Evolutionary conservation across 2,113 vertebrate species (phyloP), one percentile per base, ranked within the genome.

Genomic region (Phainopepla nitens): DNA sequence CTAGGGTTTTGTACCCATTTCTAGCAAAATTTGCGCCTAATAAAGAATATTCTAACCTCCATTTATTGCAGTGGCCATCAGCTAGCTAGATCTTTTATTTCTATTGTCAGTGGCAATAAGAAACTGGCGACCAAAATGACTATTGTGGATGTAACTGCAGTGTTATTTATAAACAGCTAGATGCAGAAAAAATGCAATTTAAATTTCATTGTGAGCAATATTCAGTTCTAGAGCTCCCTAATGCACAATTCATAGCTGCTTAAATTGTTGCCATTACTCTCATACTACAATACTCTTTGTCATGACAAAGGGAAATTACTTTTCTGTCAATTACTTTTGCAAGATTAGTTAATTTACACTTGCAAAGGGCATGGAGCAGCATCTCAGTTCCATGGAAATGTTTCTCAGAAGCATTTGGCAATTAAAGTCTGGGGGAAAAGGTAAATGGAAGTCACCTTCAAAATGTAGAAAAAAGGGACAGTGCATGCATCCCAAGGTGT

Each of bases 161-260:
- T 72, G 87, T 94, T 97, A 93, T 93, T 96, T 97, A 96, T 90
- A 97, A 97, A 95, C 81, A 96, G 83, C 36, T 86, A 96, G 82
- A 90, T 82, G 76, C 54, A 93, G 75, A 93, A 94, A 84, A 91
- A 95, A 81, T 82, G 82, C 61, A 82, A 94, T 97, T 95, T 95
- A 93, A 95, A 96, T 95, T 97, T 94, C 51, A 93, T 66, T 82
- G 83, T 95, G 61, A 90, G 69, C 75, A 72, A 86, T 90, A 94
- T 87, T 90, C 78, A 95, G 79, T 76, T 81, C 65, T 90, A 75
- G 78, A 95, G 61, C 47, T 93, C 93, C 96, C 91, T 88, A 86
- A 97, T 91, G 90, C 72, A 95, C 94, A 95, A 95, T 93, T 96
- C 94, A 90, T 90, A 89, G 90, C 68, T 78, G 84, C 45, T 87